Percentiles rank a stretch among this genome's conserved stretches.
These are phyloP conservation scores for Emydoidea blandingii DNA, from an alignment of 2,797 vertebrate species.

Conservation along the genomic window DNA sequence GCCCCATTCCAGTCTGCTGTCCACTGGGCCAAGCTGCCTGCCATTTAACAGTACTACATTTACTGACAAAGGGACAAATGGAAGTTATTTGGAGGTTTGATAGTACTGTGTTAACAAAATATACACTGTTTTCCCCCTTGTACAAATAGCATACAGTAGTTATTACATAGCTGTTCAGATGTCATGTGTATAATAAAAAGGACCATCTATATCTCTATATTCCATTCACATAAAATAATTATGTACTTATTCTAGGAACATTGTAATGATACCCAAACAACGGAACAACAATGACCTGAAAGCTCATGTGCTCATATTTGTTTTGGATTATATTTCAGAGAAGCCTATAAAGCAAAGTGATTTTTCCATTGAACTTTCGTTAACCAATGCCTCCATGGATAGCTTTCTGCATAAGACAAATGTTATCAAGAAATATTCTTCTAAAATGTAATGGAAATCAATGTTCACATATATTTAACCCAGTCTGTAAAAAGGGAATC, in stretches of 20 bases:
- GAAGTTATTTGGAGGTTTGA: neutral
- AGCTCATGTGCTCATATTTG: neutral
- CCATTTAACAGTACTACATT: constrained; percentile 8
- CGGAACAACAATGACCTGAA: neutral
- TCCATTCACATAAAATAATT: neutral
- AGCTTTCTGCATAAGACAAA: neutral
- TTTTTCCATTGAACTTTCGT: neutral
- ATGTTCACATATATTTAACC: neutral
- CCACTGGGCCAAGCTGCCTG: constrained; percentile 10
- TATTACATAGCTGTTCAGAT: constrained; percentile 37
- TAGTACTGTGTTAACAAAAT: neutral
- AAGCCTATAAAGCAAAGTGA: neutral
- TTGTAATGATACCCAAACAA: neutral
- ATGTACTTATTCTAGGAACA: neutral
- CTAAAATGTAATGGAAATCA: constrained; percentile 33
- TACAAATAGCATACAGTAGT: neutral
- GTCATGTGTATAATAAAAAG: neutral
- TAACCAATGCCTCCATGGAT: neutral
- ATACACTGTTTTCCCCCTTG: neutral
- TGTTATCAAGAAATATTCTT: neutral
- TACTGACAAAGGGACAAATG: neutral
- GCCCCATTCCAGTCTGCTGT: neutral
- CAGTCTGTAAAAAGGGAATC: neutral
- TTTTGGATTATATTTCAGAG: constrained; percentile 25
- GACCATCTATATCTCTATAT: neutral